These are phyloP conservation scores for Stomorhina lunata DNA, from an alignment of 2,888 invertebrate species.

Conservation along the genomic window DNA sequence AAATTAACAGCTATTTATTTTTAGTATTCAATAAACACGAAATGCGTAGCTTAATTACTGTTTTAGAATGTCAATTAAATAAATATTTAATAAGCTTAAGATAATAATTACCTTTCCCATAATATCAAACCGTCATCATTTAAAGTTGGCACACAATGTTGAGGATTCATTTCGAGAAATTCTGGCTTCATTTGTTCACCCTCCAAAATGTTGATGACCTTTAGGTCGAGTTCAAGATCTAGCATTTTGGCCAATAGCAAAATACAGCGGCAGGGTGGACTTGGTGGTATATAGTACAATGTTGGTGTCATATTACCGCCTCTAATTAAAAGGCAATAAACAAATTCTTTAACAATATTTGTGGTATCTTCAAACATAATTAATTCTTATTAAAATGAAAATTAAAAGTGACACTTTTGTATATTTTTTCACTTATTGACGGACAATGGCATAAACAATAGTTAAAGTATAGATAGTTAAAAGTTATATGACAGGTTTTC, in stretches of 20 bases:
- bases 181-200: slow-evolving; percentile 84
- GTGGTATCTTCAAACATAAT: slow-evolving; percentile 74
- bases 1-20: too few species aligned
- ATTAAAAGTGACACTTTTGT: slow-evolving; percentile 21
- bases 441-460: not conserved
- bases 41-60: too few species aligned
- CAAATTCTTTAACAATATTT: slow-evolving; percentile 79
- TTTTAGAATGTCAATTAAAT: too few species aligned
- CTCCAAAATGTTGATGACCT: slow-evolving; percentile 81
- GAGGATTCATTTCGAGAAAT: slow-evolving; percentile 82
- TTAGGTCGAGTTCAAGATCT: slow-evolving; percentile 83
- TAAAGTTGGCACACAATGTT: slow-evolving; percentile 82
- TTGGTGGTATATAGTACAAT: slow-evolving; percentile 82
- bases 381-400: slow-evolving; percentile 47
- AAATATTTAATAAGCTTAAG: too few species aligned
- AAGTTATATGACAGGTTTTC: not conserved
- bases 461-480: not conserved
- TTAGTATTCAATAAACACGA: too few species aligned
- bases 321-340: slow-evolving; percentile 78
- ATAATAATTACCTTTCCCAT: slow-evolving; percentile 80
- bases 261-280: slow-evolving; percentile 83
- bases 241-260: slow-evolving; percentile 83
- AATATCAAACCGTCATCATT: slow-evolving; percentile 82
- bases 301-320: slow-evolving; percentile 79
- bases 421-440: not conserved